These are phyloP conservation scores for Cephus cinctus DNA, from an alignment of 1,140 invertebrate genomes.

Conservation along the genomic window DNA sequence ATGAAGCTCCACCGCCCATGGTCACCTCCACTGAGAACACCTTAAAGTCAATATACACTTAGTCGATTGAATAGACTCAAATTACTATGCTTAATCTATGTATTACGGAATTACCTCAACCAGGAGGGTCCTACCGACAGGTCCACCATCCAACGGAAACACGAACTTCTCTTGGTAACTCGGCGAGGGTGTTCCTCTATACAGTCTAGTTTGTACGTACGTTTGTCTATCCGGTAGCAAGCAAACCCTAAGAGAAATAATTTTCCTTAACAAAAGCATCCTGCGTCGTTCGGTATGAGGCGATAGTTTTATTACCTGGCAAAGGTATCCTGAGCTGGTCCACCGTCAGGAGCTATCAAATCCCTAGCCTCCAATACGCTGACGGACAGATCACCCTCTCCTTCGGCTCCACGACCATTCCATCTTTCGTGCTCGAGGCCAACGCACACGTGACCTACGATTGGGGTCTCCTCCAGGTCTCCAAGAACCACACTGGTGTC, in stretches of 20 bases:
- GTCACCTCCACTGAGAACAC: slow-evolving; percentile 42
- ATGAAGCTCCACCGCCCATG: slow-evolving; percentile 23
- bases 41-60: slow-evolving; percentile 21
- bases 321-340: slow-evolving; percentile 70
- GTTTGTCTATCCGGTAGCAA: slow-evolving; percentile 71
- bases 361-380: slow-evolving; percentile 77
- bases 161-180: slow-evolving; percentile 75
- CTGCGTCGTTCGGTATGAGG: neutral
- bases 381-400: slow-evolving; percentile 70
- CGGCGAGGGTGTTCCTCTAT: slow-evolving; percentile 65
- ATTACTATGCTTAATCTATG: too few relatives aligned
- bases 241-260: slow-evolving; percentile 57
- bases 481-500: slow-evolving; percentile 74
- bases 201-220: slow-evolving; percentile 74
- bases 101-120: slow-evolving; percentile 45
- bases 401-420: slow-evolving; percentile 54
- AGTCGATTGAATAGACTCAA: neutral
- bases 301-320: slow-evolving; percentile 49
- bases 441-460: slow-evolving; percentile 75
- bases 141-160: slow-evolving; percentile 62
- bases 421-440: slow-evolving; percentile 76
- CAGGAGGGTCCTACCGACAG: slow-evolving; percentile 39
- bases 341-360: slow-evolving; percentile 62
- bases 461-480: slow-evolving; percentile 68
- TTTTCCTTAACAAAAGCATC: neutral